Conservation (phyloP, 2,888 invertebrate genomes). For the Eupithecia tripunctaria region DNA sequence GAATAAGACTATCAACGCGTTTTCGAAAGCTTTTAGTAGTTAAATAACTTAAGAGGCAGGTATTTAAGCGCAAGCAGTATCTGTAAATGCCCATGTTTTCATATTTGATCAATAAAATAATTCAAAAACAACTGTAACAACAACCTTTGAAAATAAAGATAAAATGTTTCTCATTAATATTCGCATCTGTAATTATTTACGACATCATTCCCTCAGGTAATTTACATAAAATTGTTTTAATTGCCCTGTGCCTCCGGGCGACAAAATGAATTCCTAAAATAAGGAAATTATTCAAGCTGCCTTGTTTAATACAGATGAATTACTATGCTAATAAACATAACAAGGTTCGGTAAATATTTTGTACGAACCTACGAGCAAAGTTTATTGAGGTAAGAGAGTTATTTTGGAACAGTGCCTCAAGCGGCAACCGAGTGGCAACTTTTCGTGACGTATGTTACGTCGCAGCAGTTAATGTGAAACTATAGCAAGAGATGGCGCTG, state of each 20-base stretch:
- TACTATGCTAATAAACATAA: conserved; percentile 6
- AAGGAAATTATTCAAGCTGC: conserved; percentile 31
- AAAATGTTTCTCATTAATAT: conserved; percentile 30
- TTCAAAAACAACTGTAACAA: background rate
- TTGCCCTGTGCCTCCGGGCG: conserved; percentile 35
- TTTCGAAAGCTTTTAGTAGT: no score
- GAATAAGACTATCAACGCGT: no score
- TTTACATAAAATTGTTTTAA: conserved; percentile 46
- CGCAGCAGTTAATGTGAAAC: background rate
- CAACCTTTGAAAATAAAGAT: conserved; percentile 4
- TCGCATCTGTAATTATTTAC: conserved; percentile 31
- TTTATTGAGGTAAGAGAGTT: background rate
- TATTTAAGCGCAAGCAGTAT: no score
- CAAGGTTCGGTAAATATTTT: conserved; percentile 8
- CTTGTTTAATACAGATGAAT: conserved; percentile 25
- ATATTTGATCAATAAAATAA: no score
- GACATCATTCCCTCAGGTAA: conserved; percentile 16
- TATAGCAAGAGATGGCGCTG: conserved; percentile 34
- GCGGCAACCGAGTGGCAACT: background rate
- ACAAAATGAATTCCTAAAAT: conserved; percentile 31
- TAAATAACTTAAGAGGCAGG: no score
- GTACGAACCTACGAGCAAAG: background rate
- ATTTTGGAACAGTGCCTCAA: background rate
- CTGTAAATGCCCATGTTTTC: no score
- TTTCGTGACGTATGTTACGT: background rate